A percentile compares a stretch with the other conserved stretches of the same genome.
These are phyloP conservation scores for Drosophila acutilabella DNA, from an alignment of 2,888 invertebrate genomes.

Conservation along the genomic window DNA sequence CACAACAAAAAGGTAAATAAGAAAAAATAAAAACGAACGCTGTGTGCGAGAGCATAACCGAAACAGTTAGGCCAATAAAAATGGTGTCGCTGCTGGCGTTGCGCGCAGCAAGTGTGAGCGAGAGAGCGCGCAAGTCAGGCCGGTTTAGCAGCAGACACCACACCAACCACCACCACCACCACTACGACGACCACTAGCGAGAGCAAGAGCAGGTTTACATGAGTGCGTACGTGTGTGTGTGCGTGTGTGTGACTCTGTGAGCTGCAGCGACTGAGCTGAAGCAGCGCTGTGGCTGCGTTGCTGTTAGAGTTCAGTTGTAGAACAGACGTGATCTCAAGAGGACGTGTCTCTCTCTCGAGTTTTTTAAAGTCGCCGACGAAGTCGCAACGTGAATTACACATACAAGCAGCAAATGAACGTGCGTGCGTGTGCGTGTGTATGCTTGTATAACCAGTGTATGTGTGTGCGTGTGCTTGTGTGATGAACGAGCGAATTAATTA, in stretches of 20 bases:
- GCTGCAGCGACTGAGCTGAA: constrained; percentile 23
- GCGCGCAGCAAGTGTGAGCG: constrained; percentile 29
- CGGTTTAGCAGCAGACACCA: constrained; percentile 54
- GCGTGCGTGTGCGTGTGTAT: constrained; percentile 40
- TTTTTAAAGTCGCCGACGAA: constrained; percentile 40
- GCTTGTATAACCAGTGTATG: constrained; percentile 10
- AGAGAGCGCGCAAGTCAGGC: constrained; percentile 45
- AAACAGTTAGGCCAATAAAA: constrained; percentile 74
- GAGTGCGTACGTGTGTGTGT: constrained; percentile 34
- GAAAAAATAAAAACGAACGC: constrained; percentile 27
- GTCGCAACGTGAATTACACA: constrained; percentile 40
- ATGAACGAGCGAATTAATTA: constrained; percentile 80
- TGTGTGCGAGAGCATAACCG: constrained; percentile 57
- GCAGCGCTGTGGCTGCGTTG: constrained; percentile 48
- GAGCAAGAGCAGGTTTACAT: constrained; percentile 14
- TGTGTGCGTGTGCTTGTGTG: constrained; percentile 58
- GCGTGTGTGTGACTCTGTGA: constrained; percentile 47
- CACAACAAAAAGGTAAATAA: constrained; percentile 61
- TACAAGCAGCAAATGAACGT: constrained; percentile 41
- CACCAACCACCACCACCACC: constrained; percentile 46
- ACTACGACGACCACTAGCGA: constrained; percentile 2
- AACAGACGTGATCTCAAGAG: constrained; percentile 85
- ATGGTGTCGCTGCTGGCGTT: constrained; percentile 70
- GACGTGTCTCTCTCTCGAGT: constrained; percentile 82
- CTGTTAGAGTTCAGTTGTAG: constrained; percentile 82